These are phyloP conservation scores for Promerops cafer DNA, from an alignment of 2,113 vertebrate species.

Conservation along the genomic window DNA sequence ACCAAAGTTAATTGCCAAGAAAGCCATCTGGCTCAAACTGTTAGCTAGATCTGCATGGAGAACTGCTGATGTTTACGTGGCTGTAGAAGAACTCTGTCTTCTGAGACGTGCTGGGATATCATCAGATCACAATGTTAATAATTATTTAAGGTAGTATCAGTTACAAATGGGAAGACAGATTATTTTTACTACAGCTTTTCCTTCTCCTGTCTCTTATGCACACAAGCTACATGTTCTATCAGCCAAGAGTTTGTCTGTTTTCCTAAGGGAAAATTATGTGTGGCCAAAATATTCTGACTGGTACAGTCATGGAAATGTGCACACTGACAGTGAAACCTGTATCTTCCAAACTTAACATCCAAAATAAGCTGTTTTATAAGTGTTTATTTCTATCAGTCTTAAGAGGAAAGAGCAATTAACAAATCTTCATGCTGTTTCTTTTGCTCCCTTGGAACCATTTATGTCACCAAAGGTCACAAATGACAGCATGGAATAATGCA, in stretches of 20 bases:
- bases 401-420: not conserved
- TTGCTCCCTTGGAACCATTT: not conserved
- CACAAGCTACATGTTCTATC: not conserved
- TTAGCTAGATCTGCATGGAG: not conserved
- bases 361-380: conserved; percentile 1
- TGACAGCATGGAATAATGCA: conserved; percentile 12
- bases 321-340: not conserved
- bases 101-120: not conserved
- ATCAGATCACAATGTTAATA: not conserved
- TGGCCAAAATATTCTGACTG: not conserved
- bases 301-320: not conserved
- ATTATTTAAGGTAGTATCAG: not conserved
- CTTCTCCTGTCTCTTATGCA: not conserved
- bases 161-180: not conserved
- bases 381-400: not conserved
- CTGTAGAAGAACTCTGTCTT: not conserved
- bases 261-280: not conserved
- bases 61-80: not conserved
- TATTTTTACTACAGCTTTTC: not conserved
- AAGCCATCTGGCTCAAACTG: not conserved
- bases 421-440: not conserved
- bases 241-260: not conserved
- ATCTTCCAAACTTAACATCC: conserved; percentile 1
- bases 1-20: not conserved
- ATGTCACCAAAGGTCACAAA: conserved; percentile 5